These are phyloP conservation scores for Pharmacophagus antenor DNA, from an alignment of 2,888 invertebrate genomes.

Conservation along the genomic window DNA sequence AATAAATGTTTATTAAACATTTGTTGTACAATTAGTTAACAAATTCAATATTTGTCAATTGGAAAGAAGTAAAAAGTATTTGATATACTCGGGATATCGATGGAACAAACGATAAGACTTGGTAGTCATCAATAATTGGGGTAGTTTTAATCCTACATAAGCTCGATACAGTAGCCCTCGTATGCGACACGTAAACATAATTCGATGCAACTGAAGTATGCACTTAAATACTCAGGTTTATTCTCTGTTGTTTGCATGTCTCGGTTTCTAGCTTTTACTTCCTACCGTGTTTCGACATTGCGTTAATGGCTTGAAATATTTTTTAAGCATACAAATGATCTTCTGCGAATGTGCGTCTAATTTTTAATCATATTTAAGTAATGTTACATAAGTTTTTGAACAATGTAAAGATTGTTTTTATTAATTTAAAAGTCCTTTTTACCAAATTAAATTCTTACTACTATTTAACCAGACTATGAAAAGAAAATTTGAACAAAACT, in stretches of 20 bases:
- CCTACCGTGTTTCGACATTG: background rate
- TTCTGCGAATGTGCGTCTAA: background rate
- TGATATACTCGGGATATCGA: background rate
- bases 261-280: background rate
- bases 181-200: conserved; percentile 1
- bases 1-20: too few relatives aligned
- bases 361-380: background rate
- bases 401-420: too few relatives aligned
- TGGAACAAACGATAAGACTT: background rate
- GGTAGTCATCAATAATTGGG: background rate
- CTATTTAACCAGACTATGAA: too few relatives aligned
- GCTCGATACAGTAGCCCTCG: background rate
- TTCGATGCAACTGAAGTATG: background rate
- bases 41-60: too few relatives aligned
- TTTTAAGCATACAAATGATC: background rate
- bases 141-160: conserved; percentile 1
- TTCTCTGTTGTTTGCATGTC: background rate
- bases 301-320: background rate
- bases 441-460: too few relatives aligned
- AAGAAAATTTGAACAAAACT: too few relatives aligned
- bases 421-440: too few relatives aligned
- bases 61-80: too few relatives aligned
- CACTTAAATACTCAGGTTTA: background rate
- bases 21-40: too few relatives aligned
- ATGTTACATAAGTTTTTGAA: too few relatives aligned